Evolutionary conservation across 2,797 vertebrate species (phyloP).

Genomic region (Paramormyrops hopkinsi): DNA sequence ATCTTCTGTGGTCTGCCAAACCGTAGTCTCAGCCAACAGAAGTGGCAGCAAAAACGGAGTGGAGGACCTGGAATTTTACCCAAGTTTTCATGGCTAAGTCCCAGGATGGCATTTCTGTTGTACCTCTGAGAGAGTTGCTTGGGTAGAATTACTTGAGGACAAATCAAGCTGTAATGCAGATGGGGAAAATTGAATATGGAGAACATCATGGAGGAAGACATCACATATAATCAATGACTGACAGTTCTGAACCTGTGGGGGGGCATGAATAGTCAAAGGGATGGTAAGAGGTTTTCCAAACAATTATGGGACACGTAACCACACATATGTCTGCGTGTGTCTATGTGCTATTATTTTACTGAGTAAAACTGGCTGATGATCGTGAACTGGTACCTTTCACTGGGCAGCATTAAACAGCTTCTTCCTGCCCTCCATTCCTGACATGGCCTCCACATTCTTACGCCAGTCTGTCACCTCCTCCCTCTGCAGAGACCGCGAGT

Average conservation of each 20-base stretch:
- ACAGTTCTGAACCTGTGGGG: not conserved
- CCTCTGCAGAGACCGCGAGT: conserved; percentile 34
- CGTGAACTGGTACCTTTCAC: not conserved
- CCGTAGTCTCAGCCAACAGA: not conserved
- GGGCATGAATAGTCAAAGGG: not conserved
- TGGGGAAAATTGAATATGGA: not conserved
- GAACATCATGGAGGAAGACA: not conserved
- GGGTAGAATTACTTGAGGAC: conserved; percentile 10
- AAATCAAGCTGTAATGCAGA: conserved; percentile 4
- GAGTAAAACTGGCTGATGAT: not conserved
- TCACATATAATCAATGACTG: not conserved
- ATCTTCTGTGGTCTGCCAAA: not conserved
- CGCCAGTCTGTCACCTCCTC: conserved; percentile 52
- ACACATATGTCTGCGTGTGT: not conserved
- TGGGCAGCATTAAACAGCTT: conserved; percentile 37
- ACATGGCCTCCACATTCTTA: conserved; percentile 52
- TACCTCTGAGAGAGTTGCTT: conserved; percentile 17
- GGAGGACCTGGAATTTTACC: not conserved
- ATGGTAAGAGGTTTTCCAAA: not conserved
- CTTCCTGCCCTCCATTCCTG: conserved; percentile 50
- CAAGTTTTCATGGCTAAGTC: not conserved
- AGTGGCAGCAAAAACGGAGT: not conserved
- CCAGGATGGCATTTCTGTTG: conserved; percentile 13
- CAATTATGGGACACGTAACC: not conserved
- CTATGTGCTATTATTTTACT: not conserved